Base-by-base conservation (phyloP, 2,797 vertebrate species). In the Geotrypetes seraphini region DNA sequence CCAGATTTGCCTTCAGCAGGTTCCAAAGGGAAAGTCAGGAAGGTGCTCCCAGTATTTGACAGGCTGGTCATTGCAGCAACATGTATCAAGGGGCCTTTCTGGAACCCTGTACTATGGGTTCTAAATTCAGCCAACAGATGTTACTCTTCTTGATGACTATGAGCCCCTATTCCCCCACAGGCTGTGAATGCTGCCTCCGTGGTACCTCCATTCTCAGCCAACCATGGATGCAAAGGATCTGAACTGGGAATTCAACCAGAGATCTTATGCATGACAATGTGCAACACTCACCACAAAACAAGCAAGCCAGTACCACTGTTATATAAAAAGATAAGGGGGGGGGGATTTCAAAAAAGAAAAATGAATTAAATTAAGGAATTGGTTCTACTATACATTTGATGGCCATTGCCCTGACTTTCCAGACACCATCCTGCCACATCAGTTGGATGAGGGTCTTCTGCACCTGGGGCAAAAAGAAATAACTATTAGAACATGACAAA, bases 341-440 rank as follows among this genome's bases (percentile, higher is more conserved):
- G n/a, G 11, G 16, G n/a, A 22, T 4, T n/a, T 4, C 22, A 11
- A n/a, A 11, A 22, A 12, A n/a, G 21, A 22, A 4, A 11, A 22
- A 18, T 45, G 36, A 25, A 15, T 30, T 23, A 38, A n/a, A 19
- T 22, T 12, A 24, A 42, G 12, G 7, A 24, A 33, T 24, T 17
- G 14, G 5, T 23, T 35, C 16, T 45, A 3, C 31, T 47, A 31
- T 56, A 84, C 80, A 77, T 64, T 40, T 69, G 39, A 86, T 81
- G 39, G 79, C 83, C 36, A 59, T 63, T 12, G 75, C 75, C 45
- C 75, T 81, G 50, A 79, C 69, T 50, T 75, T 78, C 74, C 77
- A 79, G 15, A 60, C 59, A 7, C 76, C 69, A 41, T 86, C 83
- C 28, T 42, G 61, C 50, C 81, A 47, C 57, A 67, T 66, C 38